Evolutionary conservation across 2,888 invertebrate species (phyloP).

Genomic region (Ectemnius cavifrons): DNA sequence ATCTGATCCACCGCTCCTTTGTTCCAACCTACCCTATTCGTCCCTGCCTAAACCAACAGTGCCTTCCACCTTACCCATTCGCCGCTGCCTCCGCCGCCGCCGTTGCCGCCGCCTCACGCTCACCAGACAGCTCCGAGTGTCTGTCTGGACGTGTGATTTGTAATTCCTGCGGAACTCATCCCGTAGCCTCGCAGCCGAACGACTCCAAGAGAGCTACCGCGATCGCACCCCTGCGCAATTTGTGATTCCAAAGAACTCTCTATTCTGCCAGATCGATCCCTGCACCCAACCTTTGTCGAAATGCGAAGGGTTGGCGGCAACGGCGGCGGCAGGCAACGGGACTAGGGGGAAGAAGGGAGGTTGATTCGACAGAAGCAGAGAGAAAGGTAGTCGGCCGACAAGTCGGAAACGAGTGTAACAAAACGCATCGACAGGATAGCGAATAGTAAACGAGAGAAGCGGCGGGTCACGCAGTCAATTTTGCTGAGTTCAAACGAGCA

Average conservation of each 20-base stretch:
- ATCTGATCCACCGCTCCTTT: constrained; percentile 60
- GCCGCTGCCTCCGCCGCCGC: constrained; percentile 10
- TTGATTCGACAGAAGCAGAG: too few relatives aligned
- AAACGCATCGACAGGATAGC: neutral
- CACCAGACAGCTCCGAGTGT: constrained; percentile 38
- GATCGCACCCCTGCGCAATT: constrained; percentile 54
- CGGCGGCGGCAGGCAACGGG: too few relatives aligned
- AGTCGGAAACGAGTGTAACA: constrained; percentile 1
- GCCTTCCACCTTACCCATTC: constrained; percentile 22
- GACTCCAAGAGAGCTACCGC: constrained; percentile 17
- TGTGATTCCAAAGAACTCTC: constrained; percentile 57
- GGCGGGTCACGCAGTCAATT: constrained; percentile 57
- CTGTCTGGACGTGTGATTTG: constrained; percentile 61
- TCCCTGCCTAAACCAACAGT: constrained; percentile 61
- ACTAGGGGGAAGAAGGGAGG: neutral
- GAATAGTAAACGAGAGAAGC: constrained; percentile 1
- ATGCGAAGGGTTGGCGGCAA: too few relatives aligned
- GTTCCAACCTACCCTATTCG: constrained; percentile 51
- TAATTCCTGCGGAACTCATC: constrained; percentile 60
- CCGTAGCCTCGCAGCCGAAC: constrained; percentile 31
- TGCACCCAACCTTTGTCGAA: neutral
- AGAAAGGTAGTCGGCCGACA: neutral
- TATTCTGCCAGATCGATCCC: neutral
- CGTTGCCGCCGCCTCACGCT: neutral
- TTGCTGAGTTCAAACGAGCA: constrained; percentile 66